These are phyloP conservation scores for Arenicola marina DNA, from an alignment of 2,888 invertebrate species.

Conservation along the genomic window DNA sequence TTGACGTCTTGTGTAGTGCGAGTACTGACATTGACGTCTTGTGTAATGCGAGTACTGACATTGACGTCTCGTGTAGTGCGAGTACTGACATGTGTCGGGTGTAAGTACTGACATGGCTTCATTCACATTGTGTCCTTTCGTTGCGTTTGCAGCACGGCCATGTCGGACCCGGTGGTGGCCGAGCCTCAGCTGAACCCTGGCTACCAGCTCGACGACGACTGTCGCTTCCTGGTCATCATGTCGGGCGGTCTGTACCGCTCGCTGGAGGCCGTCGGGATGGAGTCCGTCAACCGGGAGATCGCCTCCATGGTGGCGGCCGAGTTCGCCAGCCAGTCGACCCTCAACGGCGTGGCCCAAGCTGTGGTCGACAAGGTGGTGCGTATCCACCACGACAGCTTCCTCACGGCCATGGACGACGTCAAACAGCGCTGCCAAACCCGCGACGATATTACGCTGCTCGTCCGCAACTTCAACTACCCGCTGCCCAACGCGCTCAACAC, in stretches of 20 bases:
- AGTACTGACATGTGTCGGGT: neutral
- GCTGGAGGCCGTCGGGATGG: slow-evolving; percentile 75
- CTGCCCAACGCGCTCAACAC: slow-evolving; percentile 69
- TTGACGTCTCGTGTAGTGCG: too few species aligned
- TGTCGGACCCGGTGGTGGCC: slow-evolving; percentile 79
- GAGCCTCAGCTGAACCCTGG: slow-evolving; percentile 80
- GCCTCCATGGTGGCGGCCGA: slow-evolving; percentile 55
- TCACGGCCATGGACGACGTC: slow-evolving; percentile 58
- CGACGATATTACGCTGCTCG: slow-evolving; percentile 83
- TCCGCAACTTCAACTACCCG: slow-evolving; percentile 83
- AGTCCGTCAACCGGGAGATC: slow-evolving; percentile 68
- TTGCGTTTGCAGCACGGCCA: slow-evolving; percentile 64
- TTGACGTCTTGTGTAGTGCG: too few species aligned
- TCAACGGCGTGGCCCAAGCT: slow-evolving; percentile 82
- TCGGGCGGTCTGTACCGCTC: slow-evolving; percentile 84
- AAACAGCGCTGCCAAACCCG: slow-evolving; percentile 65
- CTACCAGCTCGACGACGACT: slow-evolving; percentile 76
- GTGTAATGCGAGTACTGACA: too few species aligned
- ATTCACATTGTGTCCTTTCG: neutral
- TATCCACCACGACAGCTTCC: slow-evolving; percentile 79
- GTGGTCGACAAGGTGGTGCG: slow-evolving; percentile 82
- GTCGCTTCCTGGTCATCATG: slow-evolving; percentile 81
- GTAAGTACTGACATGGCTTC: neutral
- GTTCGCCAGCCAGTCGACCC: slow-evolving; percentile 77
- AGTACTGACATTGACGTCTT: too few species aligned